Percentiles rank a stretch among this genome's conserved stretches.
These are phyloP conservation scores for Hydrotaea cyrtoneurina DNA, from an alignment of 2,888 invertebrate species.

Conservation along the genomic window DNA sequence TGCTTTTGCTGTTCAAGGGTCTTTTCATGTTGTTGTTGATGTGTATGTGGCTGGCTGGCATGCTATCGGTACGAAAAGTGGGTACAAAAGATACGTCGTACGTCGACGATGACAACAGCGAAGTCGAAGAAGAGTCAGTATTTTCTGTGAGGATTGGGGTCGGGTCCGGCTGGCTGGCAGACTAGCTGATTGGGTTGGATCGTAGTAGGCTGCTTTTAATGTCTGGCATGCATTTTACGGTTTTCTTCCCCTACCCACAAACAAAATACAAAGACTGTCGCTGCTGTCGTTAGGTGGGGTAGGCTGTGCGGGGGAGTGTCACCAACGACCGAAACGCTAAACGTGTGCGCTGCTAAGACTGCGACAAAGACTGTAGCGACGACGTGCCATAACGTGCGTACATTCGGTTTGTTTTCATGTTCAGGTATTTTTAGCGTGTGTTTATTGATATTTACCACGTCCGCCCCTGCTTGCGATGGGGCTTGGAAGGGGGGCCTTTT, in stretches of 20 bases:
- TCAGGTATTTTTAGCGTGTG: conserved; percentile 47
- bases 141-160: background rate
- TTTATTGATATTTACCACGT: background rate
- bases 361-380: conserved; percentile 2
- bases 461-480: background rate
- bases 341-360: background rate
- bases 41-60: conserved; percentile 11
- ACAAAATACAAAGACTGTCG: background rate
- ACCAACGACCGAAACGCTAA: background rate
- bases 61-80: conserved; percentile 8
- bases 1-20: conserved; percentile 45
- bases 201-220: conserved; percentile 25
- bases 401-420: background rate
- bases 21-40: conserved; percentile 24
- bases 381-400: conserved; percentile 54
- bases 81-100: background rate
- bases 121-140: background rate
- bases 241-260: background rate
- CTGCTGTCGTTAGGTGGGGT: background rate
- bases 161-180: conserved; percentile 8
- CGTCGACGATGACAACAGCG: background rate
- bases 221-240: conserved; percentile 49
- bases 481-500: background rate
- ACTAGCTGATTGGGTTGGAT: background rate
- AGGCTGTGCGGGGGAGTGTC: background rate